Evolutionary conservation across 2,888 invertebrate species (phyloP), one percentile per base, ranked within the genome.

Genomic region (Zaprionus lineosus): DNA sequence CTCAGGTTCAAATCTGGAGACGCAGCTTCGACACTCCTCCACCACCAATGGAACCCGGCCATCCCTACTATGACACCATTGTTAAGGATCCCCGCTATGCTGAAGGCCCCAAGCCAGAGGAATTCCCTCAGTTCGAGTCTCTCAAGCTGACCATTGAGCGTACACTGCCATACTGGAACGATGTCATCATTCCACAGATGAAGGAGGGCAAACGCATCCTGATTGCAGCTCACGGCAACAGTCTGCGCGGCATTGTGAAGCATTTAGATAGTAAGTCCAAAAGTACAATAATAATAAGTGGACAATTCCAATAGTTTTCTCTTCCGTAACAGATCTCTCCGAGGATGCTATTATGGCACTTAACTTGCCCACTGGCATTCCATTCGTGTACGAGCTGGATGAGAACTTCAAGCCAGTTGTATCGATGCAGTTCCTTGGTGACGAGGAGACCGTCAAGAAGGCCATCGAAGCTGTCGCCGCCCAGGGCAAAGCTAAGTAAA

Each of bases 221-320:
- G 41, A 95, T 97, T 85, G 96, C 95, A 16, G 96, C 96, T 26
- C 97, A 97, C 86, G 96, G 96, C 51, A 97, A 96, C 91, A 96
- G 96, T 88, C 92, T 97, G 51, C 91, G 96, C 84, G 96, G 96
- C 74, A 95, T 97, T 83, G 96, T 97, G 1, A 97, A 96, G 90
- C 95, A 96, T 91, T 93, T 97, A 88, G 96, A 96, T 88, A 91
- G 95, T 95, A 90, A 91, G 92, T 1, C 3, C 0, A 1, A 2
- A 3, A 3, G 2, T 11, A 5, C 18, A 7, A n/a, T n/a, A n/a
- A n/a, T n/a, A n/a, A n/a, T n/a, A n/a, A n/a, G n/a, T n/a, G n/a
- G n/a, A n/a, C n/a, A 1, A 4, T 31, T 16, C 1, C 4, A n/a
- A n/a, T n/a, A n/a, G n/a, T n/a, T n/a, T n/a, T n/a, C n/a, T n/a